phyloP scores from a whole-genome alignment of 2,797 vertebrate genomes.

The Alosa sapidissima region DNA sequence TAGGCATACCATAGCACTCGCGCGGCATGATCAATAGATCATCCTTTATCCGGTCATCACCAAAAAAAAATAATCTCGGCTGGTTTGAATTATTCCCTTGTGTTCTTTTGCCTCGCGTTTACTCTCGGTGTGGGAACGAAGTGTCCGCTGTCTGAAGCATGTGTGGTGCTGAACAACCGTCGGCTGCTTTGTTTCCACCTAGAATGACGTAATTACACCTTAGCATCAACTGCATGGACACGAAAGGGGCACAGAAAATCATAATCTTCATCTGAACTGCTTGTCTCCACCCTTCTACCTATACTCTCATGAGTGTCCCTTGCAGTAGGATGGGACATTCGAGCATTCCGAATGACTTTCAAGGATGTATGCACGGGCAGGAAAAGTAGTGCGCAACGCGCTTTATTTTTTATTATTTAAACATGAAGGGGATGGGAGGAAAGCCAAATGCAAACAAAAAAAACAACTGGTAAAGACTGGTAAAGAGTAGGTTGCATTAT shows the following conservation, averaged over 20 bases:
- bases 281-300: neutral
- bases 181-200: constrained; percentile 64
- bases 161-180: constrained; percentile 46
- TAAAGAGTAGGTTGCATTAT: neutral
- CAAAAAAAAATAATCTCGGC: neutral
- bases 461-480: neutral
- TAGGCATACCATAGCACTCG: constrained; percentile 34
- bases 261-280: constrained; percentile 5
- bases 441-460: neutral
- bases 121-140: constrained; percentile 42
- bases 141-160: constrained; percentile 43
- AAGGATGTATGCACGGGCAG: neutral
- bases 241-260: constrained; percentile 9
- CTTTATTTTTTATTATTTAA: neutral
- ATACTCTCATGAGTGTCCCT: neutral
- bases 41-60: constrained; percentile 8
- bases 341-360: constrained; percentile 7
- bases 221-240: constrained; percentile 35
- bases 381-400: constrained; percentile 16
- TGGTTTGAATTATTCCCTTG: constrained; percentile 28
- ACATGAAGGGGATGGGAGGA: neutral
- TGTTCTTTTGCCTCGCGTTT: constrained; percentile 39
- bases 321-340: neutral
- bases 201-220: constrained; percentile 69
- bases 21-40: constrained; percentile 26